Conservation (phyloP, 2,888 invertebrate species). For the Unio delphinus region DNA sequence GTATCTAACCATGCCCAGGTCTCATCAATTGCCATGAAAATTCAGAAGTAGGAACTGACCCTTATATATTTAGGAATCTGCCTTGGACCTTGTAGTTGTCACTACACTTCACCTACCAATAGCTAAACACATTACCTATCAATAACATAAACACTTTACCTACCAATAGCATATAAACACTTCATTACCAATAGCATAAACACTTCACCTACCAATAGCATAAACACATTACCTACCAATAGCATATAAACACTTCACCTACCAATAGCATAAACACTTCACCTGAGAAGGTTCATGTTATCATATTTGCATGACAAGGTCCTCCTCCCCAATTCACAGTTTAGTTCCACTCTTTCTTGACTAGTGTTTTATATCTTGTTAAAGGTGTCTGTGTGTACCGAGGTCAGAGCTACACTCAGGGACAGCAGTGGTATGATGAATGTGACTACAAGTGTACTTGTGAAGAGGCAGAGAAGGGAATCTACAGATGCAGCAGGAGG, state of each 20-base stretch:
- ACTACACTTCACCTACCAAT: background rate
- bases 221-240: background rate
- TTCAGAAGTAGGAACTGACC: no score
- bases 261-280: background rate
- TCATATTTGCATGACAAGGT: background rate
- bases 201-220: background rate
- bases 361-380: background rate
- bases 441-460: conserved; percentile 53
- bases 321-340: background rate
- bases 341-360: background rate
- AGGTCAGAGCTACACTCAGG: conserved; percentile 49
- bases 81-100: no score
- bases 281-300: background rate
- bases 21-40: no score
- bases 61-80: no score
- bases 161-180: no score
- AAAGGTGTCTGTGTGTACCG: conserved; percentile 54
- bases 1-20: no score
- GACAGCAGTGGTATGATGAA: conserved; percentile 56
- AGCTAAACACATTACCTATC: background rate
- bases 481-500: conserved; percentile 51
- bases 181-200: background rate
- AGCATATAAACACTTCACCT: background rate
- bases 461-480: conserved; percentile 42
- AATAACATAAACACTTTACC: background rate